phyloP scores from a whole-genome alignment of 2,888 invertebrate genomes.

The Tenthredo livida region DNA sequence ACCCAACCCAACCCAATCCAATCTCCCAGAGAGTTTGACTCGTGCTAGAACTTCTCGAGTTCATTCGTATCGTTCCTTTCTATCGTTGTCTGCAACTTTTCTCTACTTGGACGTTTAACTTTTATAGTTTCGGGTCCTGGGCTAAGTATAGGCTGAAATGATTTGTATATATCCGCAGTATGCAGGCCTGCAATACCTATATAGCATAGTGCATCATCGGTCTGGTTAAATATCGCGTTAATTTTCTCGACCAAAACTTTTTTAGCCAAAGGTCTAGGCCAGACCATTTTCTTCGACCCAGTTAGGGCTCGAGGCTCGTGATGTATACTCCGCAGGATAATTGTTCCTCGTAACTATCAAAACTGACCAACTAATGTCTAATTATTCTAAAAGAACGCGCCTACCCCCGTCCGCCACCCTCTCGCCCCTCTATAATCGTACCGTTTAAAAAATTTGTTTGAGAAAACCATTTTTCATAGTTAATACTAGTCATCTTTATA shows the following conservation, averaged over 20 bases:
- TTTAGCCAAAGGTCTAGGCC: not conserved
- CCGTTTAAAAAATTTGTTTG: conserved; percentile 70
- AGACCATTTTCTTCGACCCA: not conserved
- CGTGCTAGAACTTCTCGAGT: conserved; percentile 14
- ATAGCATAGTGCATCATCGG: not conserved
- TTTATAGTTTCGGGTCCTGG: not conserved
- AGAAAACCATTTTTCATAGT: conserved; percentile 75
- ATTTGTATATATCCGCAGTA: conserved; percentile 22
- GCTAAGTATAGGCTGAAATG: conserved; percentile 20
- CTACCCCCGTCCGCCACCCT: not conserved
- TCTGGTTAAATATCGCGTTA: not conserved
- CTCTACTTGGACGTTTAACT: conserved; percentile 28
- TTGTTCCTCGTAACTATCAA: conserved; percentile 7
- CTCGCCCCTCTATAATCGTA: conserved; percentile 9
- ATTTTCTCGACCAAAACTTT: not conserved
- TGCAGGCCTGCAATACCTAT: too few species aligned
- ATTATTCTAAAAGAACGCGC: not conserved
- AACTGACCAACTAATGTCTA: conserved; percentile 30
- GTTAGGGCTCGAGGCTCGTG: not conserved
- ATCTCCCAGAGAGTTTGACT: conserved; percentile 13
- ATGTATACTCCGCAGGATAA: not conserved
- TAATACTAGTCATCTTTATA: conserved; percentile 70
- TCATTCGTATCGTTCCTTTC: not conserved
- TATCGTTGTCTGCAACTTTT: not conserved
- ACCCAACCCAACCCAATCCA: not conserved